Percentiles rank a stretch among this genome's conserved stretches.
Conservation (phyloP, 2,113 vertebrate genomes). For the Pristiophorus japonicus region DNA sequence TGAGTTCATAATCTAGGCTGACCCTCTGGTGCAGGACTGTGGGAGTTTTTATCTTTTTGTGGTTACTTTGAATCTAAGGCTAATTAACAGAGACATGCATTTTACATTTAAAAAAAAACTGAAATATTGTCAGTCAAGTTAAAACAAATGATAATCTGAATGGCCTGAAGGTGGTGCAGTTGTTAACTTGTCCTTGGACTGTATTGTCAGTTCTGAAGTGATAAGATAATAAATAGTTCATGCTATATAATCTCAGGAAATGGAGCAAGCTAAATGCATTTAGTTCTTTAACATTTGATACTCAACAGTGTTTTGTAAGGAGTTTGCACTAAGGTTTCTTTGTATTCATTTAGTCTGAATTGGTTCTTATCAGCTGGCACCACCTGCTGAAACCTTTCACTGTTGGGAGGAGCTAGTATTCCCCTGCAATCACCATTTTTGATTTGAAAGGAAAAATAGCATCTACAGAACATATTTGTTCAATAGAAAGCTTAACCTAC, state of each 20-base stretch:
- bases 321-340: background rate
- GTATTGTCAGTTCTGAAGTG: background rate
- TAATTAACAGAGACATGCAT: no score
- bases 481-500: background rate
- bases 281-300: background rate
- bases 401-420: background rate
- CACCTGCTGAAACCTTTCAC: background rate
- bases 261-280: background rate
- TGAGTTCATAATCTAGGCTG: no score
- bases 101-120: no score
- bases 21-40: no score
- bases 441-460: constrained; percentile 4
- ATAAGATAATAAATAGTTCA: background rate
- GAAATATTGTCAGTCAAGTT: background rate
- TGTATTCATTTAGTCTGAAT: constrained; percentile 5
- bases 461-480: background rate
- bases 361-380: background rate
- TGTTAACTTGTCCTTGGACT: background rate
- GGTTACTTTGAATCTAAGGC: no score
- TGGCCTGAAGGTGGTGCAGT: background rate
- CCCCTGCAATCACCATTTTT: background rate
- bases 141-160: background rate
- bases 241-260: background rate
- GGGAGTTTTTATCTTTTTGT: no score
- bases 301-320: background rate